Evolutionary conservation across 2,113 vertebrate genomes (phyloP), one percentile per base, ranked within the genome.

Genomic region (Pao palembangensis): DNA sequence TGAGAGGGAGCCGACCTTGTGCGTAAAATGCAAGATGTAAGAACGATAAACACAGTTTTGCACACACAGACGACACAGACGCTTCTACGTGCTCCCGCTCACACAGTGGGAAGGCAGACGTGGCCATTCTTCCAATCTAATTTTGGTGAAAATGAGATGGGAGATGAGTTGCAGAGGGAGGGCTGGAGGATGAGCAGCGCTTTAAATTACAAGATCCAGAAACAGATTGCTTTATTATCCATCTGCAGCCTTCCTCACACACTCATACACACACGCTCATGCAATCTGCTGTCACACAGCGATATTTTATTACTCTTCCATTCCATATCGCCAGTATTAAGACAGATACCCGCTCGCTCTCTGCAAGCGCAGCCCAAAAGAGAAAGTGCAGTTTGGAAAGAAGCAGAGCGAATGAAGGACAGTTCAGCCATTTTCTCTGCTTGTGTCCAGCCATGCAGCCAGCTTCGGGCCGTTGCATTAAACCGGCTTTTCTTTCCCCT

Each of bases 141-240:
- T 87, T 84, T 78, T 67, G 75, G 73, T 69, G 62, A 73, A 80
- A 80, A 88, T 84, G 81, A 87, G 87, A 85, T 83, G 67, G 73
- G 64, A 76, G 82, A 83, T 86, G 78, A 73, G 81, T 75, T 79
- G 69, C 6, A 43, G 69, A 50, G 64, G 79, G 61, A 66, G 75
- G 69, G 71, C 23, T 34, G 69, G 58, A 58, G 55, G 63, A 64
- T 46, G 61, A 72, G 67, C 63, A 71, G 64, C 42, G 64, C 60
- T 82, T 86, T 80, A 81, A 84, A 87, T 88, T 75, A 84, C 76
- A 83, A 81, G 71, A 81, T 83, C 76, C 71, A 79, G 71, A 85
- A 84, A 76, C 80, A 85, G 81, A 87, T 87, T 88, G 84, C 79
- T 88, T 85, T 85, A 83, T 85, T 82, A 78, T 80, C 81, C 57